phyloP scores from a whole-genome alignment of 2,113 vertebrate genomes.

The Dissostichus mawsoni region DNA sequence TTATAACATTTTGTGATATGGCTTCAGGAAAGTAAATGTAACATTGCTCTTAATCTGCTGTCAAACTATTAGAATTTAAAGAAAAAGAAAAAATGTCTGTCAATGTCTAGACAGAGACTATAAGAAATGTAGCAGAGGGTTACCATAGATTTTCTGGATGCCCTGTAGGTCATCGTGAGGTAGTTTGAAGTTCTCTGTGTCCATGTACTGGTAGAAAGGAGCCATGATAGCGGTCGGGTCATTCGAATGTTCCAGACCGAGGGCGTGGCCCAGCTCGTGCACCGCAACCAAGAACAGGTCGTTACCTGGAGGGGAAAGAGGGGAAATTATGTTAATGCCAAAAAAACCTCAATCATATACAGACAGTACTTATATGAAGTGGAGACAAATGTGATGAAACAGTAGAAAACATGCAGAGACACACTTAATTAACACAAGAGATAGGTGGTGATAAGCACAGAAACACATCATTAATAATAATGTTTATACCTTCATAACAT shows the following conservation, averaged over 20 bases:
- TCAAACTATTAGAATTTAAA: not conserved
- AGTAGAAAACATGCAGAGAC: not conserved
- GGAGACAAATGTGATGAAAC: not conserved
- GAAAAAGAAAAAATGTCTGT: not conserved
- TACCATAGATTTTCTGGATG: slow-evolving; percentile 89
- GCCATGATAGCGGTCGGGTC: slow-evolving; percentile 88
- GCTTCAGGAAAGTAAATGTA: slow-evolving; percentile 15
- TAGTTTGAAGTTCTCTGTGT: slow-evolving; percentile 86
- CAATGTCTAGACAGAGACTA: not conserved
- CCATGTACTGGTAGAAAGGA: slow-evolving; percentile 88
- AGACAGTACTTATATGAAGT: too few relatives aligned
- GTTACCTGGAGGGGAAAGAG: slow-evolving; percentile 72
- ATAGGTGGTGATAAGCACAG: not conserved
- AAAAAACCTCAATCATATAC: not conserved
- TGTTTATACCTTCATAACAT: not conserved
- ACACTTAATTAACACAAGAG: not conserved
- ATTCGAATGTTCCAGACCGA: slow-evolving; percentile 87
- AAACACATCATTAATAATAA: not conserved
- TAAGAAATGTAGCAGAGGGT: not conserved
- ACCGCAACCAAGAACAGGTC: slow-evolving; percentile 87
- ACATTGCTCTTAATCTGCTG: not conserved
- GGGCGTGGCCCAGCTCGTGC: slow-evolving; percentile 86
- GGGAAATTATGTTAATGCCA: not conserved
- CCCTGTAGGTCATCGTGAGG: slow-evolving; percentile 88
- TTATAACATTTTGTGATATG: slow-evolving; percentile 11